Percentiles rank a stretch among this genome's conserved stretches.
phyloP scores from a whole-genome alignment of 1,140 invertebrate species.

The Anthonomus grandis region DNA sequence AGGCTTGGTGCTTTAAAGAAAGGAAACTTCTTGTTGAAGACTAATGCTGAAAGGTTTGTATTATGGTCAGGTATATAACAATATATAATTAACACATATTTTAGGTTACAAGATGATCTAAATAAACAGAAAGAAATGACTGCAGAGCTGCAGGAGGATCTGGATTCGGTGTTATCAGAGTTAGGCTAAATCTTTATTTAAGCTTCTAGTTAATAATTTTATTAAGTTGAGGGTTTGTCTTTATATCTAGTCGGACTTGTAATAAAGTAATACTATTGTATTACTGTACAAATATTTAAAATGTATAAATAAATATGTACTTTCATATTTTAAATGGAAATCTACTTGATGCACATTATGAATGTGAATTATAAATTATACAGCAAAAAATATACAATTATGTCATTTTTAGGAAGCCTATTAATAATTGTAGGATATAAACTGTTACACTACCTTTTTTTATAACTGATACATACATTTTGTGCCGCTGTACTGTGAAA shows the following conservation, averaged over 20 bases:
- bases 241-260: background rate
- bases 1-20: constrained; percentile 76
- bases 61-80: background rate
- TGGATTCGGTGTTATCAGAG: constrained; percentile 76
- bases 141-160: constrained; percentile 70
- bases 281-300: too few relatives aligned
- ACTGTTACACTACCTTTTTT: too few relatives aligned
- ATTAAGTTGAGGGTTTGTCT: background rate
- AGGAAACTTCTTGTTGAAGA: constrained; percentile 79
- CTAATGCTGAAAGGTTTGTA: constrained; percentile 68
- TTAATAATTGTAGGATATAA: too few relatives aligned
- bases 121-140: constrained; percentile 77
- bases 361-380: too few relatives aligned
- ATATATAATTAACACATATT: background rate
- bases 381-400: too few relatives aligned
- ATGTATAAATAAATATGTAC: too few relatives aligned
- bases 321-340: too few relatives aligned
- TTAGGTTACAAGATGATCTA: constrained; percentile 71
- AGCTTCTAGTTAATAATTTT: background rate
- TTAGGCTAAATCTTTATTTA: constrained; percentile 59
- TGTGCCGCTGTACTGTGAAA: too few relatives aligned
- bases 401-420: too few relatives aligned
- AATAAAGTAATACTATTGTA: background rate
- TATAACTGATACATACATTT: too few relatives aligned
- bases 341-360: too few relatives aligned